Base-by-base conservation (phyloP, 2,113 vertebrate species). In the Mus spicilegus region DNA sequence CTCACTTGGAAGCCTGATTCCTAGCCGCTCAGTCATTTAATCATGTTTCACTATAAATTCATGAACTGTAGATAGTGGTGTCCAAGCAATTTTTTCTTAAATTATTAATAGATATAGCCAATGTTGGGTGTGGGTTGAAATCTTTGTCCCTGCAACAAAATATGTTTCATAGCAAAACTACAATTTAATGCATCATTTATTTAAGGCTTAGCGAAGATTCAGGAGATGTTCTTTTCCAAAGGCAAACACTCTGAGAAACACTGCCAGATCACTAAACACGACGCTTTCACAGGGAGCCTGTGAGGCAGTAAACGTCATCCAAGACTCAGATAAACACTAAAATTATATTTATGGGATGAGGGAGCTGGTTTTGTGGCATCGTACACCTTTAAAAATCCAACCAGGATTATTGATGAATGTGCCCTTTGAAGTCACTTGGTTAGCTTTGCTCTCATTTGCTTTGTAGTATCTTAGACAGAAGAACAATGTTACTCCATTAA, bases 371-470 rank as follows among this genome's bases (percentile, higher is more conserved):
- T 97, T 96, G 95, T 94, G 94, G 91, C 88, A 63, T 97, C 76
- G 0, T 51, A 69, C 75, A 95, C 96, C 95, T 98, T 97, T 97
- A 97, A 97, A 97, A 98, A 96, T 96, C 96, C 96, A 97, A 94
- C 97, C 96, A 97, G 81, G 96, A 96, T 98, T 98, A 98, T 98
- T 98, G 98, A 98, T 98, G 97, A 96, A 90, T 90, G 78, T 98
- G 91, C 97, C 98, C 97, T 98, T 98, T 97, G 92, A 90, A 96
- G 84, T 94, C 0, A 87, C 98, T 98, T 96, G 95, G 91, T 97
- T 96, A 94, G 65, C 96, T 97, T n/a, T 96, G 95, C 76, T 96
- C 95, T 94, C 87, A 87, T 97, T 97, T 94, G 97, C 97, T 98
- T 97, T 97, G 95, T 97, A 91, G 97, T 94, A 94, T 93, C 80